Conservation (phyloP, 2,113 vertebrate species). For the Trematomus loennbergii region DNA sequence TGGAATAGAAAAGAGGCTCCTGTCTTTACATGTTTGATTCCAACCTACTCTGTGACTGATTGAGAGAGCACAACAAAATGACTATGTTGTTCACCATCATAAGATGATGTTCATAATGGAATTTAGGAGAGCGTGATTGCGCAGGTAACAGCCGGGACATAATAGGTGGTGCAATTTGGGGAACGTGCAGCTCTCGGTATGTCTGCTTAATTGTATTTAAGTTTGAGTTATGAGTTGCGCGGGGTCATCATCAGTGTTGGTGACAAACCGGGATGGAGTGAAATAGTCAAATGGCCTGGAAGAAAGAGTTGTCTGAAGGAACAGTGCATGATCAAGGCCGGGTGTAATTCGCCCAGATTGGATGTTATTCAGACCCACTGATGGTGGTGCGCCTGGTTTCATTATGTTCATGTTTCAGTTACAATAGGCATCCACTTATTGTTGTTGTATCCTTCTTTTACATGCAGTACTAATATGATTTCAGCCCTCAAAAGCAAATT, state of each 20-base stretch:
- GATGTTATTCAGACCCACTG: constrained; percentile 48
- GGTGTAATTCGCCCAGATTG: constrained; percentile 55
- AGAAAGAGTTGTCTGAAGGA: constrained; percentile 22
- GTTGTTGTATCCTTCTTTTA: constrained; percentile 25
- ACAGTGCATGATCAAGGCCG: constrained; percentile 47
- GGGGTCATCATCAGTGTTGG: constrained; percentile 20
- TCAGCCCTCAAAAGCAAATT: constrained; percentile 21
- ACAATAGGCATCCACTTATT: constrained; percentile 31
- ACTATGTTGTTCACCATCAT: constrained; percentile 45
- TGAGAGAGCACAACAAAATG: constrained; percentile 53
- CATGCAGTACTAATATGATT: constrained; percentile 6
- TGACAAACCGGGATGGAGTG: constrained; percentile 23
- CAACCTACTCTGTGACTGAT: constrained; percentile 55
- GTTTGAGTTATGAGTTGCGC: constrained; percentile 10
- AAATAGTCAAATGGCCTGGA: constrained; percentile 28
- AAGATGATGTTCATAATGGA: constrained; percentile 49
- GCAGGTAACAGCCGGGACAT: constrained; percentile 40
- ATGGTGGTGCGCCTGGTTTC: constrained; percentile 44
- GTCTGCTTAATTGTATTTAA: constrained; percentile 42
- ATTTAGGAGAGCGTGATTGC: constrained; percentile 33
- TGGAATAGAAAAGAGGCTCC: constrained; percentile 58
- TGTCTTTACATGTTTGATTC: constrained; percentile 60
- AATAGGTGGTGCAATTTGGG: constrained; percentile 30
- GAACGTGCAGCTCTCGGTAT: not conserved
- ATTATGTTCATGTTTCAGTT: constrained; percentile 39